Conservation (phyloP, 2,113 vertebrate genomes). For the Neodon shergylaensis region DNA sequence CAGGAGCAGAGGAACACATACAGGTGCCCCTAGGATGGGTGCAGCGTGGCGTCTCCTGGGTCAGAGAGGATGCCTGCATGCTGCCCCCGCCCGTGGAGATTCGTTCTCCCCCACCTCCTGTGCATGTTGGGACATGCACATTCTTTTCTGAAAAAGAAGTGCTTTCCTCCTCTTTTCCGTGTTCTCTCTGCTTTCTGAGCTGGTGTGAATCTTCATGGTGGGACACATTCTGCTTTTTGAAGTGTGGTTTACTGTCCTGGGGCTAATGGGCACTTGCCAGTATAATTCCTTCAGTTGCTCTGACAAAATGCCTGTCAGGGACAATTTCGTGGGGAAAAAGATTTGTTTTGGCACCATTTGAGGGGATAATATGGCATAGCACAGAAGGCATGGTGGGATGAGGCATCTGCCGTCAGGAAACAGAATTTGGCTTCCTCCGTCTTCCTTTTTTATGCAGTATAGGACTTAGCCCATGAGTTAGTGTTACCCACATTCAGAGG, state of each 20-base stretch:
- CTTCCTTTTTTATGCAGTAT: not conserved
- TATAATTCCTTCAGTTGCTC: not conserved
- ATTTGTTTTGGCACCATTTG: not conserved
- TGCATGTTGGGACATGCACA: not conserved
- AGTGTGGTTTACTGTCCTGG: not conserved
- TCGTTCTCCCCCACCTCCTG: fast-evolving
- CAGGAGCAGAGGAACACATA: too few relatives aligned
- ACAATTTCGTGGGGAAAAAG: not conserved
- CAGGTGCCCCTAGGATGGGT: not conserved
- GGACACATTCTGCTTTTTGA: fast-evolving
- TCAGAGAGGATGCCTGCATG: not conserved
- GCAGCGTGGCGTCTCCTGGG: fast-evolving
- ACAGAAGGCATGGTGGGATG: not conserved
- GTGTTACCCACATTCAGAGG: not conserved
- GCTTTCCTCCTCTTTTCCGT: not conserved
- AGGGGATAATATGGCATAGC: not conserved
- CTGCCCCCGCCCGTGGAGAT: fast-evolving
- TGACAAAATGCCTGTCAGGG: not conserved
- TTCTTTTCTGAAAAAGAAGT: not conserved
- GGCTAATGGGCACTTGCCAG: not conserved
- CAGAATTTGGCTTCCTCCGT: not conserved
- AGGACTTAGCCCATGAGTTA: not conserved
- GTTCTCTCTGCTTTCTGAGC: not conserved
- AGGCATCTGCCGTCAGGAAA: not conserved
- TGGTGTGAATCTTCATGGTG: not conserved